Evolutionary conservation across 2,797 vertebrate genomes (phyloP).

Genomic region (Decapterus maruadsi): DNA sequence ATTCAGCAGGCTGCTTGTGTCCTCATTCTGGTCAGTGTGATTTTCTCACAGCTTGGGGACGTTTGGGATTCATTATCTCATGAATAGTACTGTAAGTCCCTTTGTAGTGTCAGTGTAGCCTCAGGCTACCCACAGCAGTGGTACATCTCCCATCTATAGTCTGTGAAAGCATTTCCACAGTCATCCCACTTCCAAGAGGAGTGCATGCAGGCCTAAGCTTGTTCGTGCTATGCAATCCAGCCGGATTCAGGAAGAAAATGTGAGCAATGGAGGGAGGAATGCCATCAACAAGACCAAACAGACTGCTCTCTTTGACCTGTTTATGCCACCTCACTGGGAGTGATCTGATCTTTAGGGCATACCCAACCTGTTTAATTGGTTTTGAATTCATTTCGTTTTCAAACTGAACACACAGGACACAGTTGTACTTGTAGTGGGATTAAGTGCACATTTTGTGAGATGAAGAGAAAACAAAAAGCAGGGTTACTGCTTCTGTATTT

Average conservation of each 20-base stretch:
- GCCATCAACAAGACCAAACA: conserved; percentile 87
- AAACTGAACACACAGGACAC: conserved; percentile 7
- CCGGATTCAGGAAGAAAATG: conserved; percentile 86
- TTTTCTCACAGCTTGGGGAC: conserved; percentile 2
- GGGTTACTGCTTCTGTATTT: background rate
- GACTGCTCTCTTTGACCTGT: conserved; percentile 79
- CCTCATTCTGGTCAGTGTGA: background rate
- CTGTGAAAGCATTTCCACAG: conserved; percentile 58
- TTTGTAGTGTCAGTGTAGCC: conserved; percentile 69
- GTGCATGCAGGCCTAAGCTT: conserved; percentile 79
- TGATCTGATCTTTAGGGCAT: conserved; percentile 49
- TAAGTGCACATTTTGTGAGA: background rate
- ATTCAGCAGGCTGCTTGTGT: conserved; percentile 8
- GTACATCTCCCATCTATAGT: conserved; percentile 62
- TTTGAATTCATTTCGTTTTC: conserved; percentile 38
- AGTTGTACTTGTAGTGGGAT: background rate
- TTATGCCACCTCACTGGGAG: conserved; percentile 61
- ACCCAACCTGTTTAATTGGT: conserved; percentile 73
- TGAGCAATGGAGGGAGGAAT: conserved; percentile 87
- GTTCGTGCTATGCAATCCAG: conserved; percentile 85
- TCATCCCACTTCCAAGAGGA: conserved; percentile 49
- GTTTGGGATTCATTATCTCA: background rate
- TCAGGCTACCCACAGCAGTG: conserved; percentile 61
- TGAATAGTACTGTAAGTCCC: conserved; percentile 28
- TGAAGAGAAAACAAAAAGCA: conserved; percentile 1